Evolutionary conservation across 1,140 invertebrate genomes (phyloP).

Genomic region (Bursaphelenchus mucronatus): DNA sequence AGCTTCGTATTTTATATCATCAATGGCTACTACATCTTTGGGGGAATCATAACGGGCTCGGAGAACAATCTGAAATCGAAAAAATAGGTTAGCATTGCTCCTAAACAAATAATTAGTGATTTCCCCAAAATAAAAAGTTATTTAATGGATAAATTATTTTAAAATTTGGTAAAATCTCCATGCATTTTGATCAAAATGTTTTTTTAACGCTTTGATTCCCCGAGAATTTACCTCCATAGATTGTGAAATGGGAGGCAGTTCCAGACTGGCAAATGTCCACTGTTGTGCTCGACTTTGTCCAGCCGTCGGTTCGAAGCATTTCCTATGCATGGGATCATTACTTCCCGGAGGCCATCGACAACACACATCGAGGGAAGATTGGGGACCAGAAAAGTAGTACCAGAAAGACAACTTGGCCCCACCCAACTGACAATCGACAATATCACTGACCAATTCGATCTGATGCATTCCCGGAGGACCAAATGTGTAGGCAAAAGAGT

Average conservation of each 20-base stretch:
- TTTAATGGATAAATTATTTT: no score
- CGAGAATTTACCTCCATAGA: slow-evolving; percentile 24
- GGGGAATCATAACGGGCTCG: slow-evolving; percentile 25
- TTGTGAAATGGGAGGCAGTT: slow-evolving; percentile 27
- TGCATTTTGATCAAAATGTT: no score
- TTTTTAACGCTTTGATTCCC: no score
- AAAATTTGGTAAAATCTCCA: no score
- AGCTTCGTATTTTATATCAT: slow-evolving; percentile 31
- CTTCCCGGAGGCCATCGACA: slow-evolving; percentile 21
- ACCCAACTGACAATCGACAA: slow-evolving; percentile 30
- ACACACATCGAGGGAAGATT: slow-evolving; percentile 19
- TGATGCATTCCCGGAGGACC: slow-evolving; percentile 24
- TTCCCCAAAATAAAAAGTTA: no score
- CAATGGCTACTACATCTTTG: slow-evolving; percentile 25
- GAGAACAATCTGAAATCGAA: slow-evolving; percentile 11
- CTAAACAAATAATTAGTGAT: no score
- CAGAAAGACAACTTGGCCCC: slow-evolving; percentile 23
- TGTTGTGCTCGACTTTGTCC: slow-evolving; percentile 18
- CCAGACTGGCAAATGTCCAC: slow-evolving; percentile 18
- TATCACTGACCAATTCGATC: slow-evolving; percentile 22
- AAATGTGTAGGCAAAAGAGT: slow-evolving; percentile 14
- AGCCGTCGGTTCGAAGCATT: slow-evolving; percentile 20
- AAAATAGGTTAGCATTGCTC: not conserved
- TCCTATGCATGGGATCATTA: not conserved
- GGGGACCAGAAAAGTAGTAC: slow-evolving; percentile 16